phyloP scores from a whole-genome alignment of 2,113 vertebrate genomes.

The Phycodurus eques region DNA sequence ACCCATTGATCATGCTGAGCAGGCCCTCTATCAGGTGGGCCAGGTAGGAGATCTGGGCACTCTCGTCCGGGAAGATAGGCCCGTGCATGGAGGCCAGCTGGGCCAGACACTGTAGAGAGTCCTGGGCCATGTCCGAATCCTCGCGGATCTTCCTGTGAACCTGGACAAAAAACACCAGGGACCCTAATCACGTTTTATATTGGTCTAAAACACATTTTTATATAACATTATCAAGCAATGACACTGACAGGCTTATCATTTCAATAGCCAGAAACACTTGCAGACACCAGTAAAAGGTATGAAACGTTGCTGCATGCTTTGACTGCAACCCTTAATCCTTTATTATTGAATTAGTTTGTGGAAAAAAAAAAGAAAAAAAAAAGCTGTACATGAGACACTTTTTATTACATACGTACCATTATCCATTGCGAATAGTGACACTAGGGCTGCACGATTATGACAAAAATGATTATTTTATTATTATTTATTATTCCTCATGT shows the following conservation, averaged over 20 bases:
- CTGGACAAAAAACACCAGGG: slow-evolving; percentile 68
- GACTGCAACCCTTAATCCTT: too few relatives aligned
- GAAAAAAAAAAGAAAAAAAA: too few relatives aligned
- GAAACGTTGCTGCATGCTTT: too few relatives aligned
- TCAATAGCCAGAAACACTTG: too few relatives aligned
- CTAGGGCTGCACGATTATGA: too few relatives aligned
- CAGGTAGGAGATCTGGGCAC: slow-evolving; percentile 94
- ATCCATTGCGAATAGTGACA: too few relatives aligned
- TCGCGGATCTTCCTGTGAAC: slow-evolving; percentile 98
- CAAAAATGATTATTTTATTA: too few relatives aligned
- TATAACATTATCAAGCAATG: too few relatives aligned
- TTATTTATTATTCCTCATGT: too few relatives aligned
- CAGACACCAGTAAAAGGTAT: too few relatives aligned
- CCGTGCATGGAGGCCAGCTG: slow-evolving; percentile 96
- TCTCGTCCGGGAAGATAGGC: slow-evolving; percentile 93
- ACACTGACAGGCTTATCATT: too few relatives aligned
- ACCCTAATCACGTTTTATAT: not conserved
- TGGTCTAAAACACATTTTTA: not conserved
- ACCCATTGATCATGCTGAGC: slow-evolving; percentile 97
- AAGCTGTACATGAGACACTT: not conserved
- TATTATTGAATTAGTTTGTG: too few relatives aligned
- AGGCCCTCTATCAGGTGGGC: slow-evolving; percentile 97
- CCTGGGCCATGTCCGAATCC: slow-evolving; percentile 99
- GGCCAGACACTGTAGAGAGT: slow-evolving; percentile 95
- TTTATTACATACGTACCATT: not conserved